A percentile compares a stretch with the other conserved stretches of the same genome.
phyloP scores from a whole-genome alignment of 2,888 invertebrate genomes.

The Mongoloraphidia duomilia region DNA sequence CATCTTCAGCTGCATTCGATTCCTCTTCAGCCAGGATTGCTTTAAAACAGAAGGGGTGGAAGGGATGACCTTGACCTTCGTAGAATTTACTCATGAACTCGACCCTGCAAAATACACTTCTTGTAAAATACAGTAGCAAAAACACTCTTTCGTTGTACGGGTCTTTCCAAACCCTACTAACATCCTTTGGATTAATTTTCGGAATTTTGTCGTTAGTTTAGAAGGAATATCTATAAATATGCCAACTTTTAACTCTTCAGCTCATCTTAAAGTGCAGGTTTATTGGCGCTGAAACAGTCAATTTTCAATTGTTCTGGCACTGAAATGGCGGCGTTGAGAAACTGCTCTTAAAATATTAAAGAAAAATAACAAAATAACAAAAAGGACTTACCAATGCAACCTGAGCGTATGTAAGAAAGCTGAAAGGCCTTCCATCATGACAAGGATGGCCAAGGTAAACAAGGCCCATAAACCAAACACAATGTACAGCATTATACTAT shows the following conservation, averaged over 20 bases:
- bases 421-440: constrained; percentile 83
- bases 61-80: constrained; percentile 63
- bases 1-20: constrained; percentile 20
- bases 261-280: too few species aligned
- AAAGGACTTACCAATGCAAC: constrained; percentile 59
- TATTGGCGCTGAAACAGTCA: too few species aligned
- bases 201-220: not conserved
- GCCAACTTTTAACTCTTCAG: too few species aligned
- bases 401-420: constrained; percentile 81
- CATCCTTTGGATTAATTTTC: not conserved
- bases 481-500: constrained; percentile 40
- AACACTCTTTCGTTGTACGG: too few species aligned
- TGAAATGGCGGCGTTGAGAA: too few species aligned
- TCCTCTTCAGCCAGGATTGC: constrained; percentile 47
- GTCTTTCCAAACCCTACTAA: not conserved
- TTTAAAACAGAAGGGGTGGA: constrained; percentile 77
- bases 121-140: too few species aligned
- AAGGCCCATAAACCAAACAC: constrained; percentile 65
- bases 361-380: not conserved
- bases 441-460: constrained; percentile 68
- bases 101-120: constrained; percentile 46
- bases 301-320: too few species aligned
- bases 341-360: too few species aligned
- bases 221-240: too few species aligned
- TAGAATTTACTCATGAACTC: constrained; percentile 81